phyloP scores from a whole-genome alignment of 2,797 vertebrate species.

The Luscinia megarhynchos region DNA sequence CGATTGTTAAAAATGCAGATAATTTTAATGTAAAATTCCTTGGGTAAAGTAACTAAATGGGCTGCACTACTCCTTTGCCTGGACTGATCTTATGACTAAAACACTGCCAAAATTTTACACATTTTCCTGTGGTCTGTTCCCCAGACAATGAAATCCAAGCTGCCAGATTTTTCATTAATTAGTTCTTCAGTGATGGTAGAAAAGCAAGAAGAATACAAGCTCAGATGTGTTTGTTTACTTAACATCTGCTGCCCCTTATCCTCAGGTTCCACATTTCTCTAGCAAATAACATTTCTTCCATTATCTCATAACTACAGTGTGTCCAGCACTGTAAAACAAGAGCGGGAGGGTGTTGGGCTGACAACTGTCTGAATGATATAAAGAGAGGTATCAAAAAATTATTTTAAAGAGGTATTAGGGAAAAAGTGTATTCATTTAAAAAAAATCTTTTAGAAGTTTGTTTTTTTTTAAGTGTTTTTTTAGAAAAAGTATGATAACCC shows the following conservation, averaged over 20 bases:
- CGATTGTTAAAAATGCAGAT: neutral
- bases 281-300: neutral
- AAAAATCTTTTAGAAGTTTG: too few species aligned
- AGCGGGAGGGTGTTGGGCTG: accelerated
- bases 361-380: neutral
- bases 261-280: neutral
- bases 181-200: conserved; percentile 18
- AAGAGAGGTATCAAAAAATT: neutral
- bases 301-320: neutral
- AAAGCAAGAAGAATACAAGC: conserved; percentile 2
- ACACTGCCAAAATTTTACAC: conserved; percentile 12
- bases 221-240: conserved; percentile 32
- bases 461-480: neutral
- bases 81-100: conserved; percentile 15
- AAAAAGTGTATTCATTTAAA: neutral
- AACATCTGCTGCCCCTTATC: conserved; percentile 28
- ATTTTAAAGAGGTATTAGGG: neutral
- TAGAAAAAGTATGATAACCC: too few species aligned
- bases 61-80: neutral
- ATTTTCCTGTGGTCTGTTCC: conserved; percentile 33
- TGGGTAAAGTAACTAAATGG: neutral
- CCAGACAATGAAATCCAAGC: conserved; percentile 23
- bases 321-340: neutral
- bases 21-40: neutral
- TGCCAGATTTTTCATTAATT: conserved; percentile 53